phyloP scores from a whole-genome alignment of 1,140 invertebrate genomes.

The Macrobrachium nipponense region DNA sequence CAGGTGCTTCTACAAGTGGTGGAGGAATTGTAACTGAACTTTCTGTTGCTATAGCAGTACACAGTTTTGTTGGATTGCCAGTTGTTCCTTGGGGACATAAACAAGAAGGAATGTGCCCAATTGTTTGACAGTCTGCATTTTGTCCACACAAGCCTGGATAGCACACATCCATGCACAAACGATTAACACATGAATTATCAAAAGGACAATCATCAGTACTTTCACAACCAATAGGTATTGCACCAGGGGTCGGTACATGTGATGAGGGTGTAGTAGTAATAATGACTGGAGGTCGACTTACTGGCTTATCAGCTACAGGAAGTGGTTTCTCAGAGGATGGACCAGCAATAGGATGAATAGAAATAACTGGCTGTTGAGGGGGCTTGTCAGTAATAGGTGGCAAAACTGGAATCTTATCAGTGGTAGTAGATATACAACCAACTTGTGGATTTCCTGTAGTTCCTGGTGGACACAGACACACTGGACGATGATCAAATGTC shows the following conservation, averaged over 20 bases:
- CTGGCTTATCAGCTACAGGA: neutral
- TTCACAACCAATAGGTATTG: slow-evolving; percentile 19
- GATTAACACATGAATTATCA: slow-evolving; percentile 34
- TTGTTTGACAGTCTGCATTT: slow-evolving; percentile 71
- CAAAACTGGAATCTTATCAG: slow-evolving; percentile 26
- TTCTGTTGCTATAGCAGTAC: slow-evolving; percentile 70
- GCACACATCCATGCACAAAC: slow-evolving; percentile 17
- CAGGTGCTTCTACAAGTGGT: slow-evolving; percentile 77
- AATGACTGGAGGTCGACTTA: neutral
- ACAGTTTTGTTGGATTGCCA: slow-evolving; percentile 84
- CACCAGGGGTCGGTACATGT: slow-evolving; percentile 1
- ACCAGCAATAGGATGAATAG: slow-evolving; percentile 20
- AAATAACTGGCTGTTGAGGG: neutral
- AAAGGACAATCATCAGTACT: slow-evolving; percentile 60
- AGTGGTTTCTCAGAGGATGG: slow-evolving; percentile 16
- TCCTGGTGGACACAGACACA: slow-evolving; percentile 66
- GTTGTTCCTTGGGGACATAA: slow-evolving; percentile 71
- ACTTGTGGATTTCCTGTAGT: slow-evolving; percentile 65
- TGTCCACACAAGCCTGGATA: slow-evolving; percentile 63
- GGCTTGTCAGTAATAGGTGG: slow-evolving; percentile 14
- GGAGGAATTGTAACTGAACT: slow-evolving; percentile 68
- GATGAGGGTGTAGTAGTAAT: neutral
- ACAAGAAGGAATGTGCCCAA: slow-evolving; percentile 76
- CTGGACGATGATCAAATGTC: slow-evolving; percentile 66
- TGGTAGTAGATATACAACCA: slow-evolving; percentile 64